These are phyloP conservation scores for Euzophera pinguis DNA, from an alignment of 2,888 invertebrate species.

Conservation along the genomic window DNA sequence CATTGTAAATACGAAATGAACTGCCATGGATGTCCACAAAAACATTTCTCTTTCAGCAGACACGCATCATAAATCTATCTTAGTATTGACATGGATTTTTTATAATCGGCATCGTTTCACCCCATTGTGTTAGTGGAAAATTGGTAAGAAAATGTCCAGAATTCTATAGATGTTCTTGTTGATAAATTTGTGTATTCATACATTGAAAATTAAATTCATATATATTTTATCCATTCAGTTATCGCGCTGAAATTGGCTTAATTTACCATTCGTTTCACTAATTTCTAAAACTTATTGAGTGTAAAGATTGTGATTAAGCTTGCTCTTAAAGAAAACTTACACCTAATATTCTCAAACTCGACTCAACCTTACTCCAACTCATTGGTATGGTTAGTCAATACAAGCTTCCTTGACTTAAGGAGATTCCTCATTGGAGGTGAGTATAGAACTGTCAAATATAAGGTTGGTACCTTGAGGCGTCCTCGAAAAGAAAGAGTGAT, in stretches of 20 bases:
- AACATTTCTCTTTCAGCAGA: slow-evolving; percentile 56
- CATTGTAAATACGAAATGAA: slow-evolving; percentile 15
- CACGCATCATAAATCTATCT: slow-evolving; percentile 37
- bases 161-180: slow-evolving; percentile 45
- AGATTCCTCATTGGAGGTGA: no score
- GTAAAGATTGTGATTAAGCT: no score
- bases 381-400: no score
- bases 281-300: no score
- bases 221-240: slow-evolving; percentile 5
- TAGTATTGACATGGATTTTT: slow-evolving; percentile 47
- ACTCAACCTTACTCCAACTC: no score
- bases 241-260: slow-evolving; percentile 7
- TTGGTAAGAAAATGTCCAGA: slow-evolving; percentile 59
- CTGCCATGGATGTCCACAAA: slow-evolving; percentile 49
- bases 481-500: no score
- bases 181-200: slow-evolving; percentile 16
- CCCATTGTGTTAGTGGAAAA: slow-evolving; percentile 46
- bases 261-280: slow-evolving; percentile 4
- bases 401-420: no score
- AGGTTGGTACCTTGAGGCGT: no score
- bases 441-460: no score
- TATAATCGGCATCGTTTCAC: slow-evolving; percentile 40
- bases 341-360: no score
- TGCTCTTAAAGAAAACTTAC: no score
- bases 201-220: slow-evolving; percentile 7